These are phyloP conservation scores for Oxycera nigricornis DNA, from an alignment of 2,888 invertebrate species.

Conservation along the genomic window DNA sequence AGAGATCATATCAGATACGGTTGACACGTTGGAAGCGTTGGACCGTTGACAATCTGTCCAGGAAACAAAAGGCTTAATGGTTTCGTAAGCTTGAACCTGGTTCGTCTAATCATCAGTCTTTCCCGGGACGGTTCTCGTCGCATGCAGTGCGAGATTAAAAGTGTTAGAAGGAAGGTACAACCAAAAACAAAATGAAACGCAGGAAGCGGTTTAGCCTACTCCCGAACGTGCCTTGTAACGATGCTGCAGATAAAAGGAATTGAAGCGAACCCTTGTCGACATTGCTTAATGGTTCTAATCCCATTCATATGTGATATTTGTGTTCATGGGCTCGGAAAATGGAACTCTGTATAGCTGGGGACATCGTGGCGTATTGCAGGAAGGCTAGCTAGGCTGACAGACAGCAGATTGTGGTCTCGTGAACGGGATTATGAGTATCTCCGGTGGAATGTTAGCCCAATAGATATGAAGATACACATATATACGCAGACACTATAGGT, in stretches of 20 bases:
- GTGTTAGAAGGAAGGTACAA: not conserved
- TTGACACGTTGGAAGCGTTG: too few species aligned
- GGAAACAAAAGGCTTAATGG: constrained; percentile 5
- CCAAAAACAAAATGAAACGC: not conserved
- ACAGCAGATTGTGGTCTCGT: not conserved
- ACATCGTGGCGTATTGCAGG: not conserved
- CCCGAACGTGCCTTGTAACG: not conserved
- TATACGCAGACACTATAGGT: too few species aligned
- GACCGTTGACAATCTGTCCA: not conserved
- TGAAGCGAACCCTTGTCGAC: not conserved
- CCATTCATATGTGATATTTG: constrained; percentile 25
- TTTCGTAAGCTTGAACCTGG: not conserved
- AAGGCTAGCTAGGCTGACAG: not conserved
- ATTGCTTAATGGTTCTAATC: constrained; percentile 13
- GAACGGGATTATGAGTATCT: not conserved
- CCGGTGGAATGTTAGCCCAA: not conserved
- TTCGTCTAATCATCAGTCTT: not conserved
- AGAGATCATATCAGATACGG: not conserved
- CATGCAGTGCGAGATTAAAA: not conserved
- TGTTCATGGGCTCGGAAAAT: not conserved
- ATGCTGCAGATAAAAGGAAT: not conserved
- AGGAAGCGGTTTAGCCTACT: not conserved
- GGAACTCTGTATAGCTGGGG: not conserved
- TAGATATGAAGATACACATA: too few species aligned
- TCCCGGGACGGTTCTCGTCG: not conserved